Evolutionary conservation across 2,113 vertebrate species (phyloP).

Genomic region (Puntigrus tetrazona): DNA sequence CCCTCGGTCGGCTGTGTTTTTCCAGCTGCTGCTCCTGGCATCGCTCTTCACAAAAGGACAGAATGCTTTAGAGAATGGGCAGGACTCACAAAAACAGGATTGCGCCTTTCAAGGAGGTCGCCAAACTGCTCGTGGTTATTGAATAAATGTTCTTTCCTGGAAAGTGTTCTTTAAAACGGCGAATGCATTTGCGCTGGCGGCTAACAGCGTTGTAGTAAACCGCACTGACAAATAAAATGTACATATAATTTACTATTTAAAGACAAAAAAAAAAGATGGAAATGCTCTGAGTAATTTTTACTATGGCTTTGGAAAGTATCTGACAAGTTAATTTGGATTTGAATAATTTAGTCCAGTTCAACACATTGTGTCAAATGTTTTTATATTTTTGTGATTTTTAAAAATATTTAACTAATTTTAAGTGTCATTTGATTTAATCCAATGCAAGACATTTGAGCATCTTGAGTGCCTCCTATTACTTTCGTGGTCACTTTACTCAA

Average conservation of each 20-base stretch:
- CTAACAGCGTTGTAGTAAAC: background rate
- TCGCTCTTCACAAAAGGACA: constrained; percentile 49
- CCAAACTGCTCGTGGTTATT: constrained; percentile 26
- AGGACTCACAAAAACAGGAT: constrained; percentile 42
- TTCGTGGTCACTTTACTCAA: no score
- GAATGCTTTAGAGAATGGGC: constrained; percentile 48
- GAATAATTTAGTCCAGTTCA: no score
- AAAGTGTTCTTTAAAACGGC: background rate
- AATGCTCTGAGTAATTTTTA: background rate
- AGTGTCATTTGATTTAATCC: no score
- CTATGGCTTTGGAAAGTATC: background rate
- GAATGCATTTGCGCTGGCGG: background rate
- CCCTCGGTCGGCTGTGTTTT: constrained; percentile 60
- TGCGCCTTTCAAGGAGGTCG: constrained; percentile 26
- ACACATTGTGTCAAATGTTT: background rate
- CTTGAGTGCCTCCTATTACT: no score
- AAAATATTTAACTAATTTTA: no score
- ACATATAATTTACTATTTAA: background rate
- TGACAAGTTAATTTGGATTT: background rate
- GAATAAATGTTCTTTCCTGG: constrained; percentile 27
- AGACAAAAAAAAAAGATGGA: background rate
- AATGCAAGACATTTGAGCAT: no score
- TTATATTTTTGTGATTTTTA: background rate
- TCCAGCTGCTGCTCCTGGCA: constrained; percentile 70
- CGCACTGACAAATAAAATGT: background rate